phyloP scores from a whole-genome alignment of 2,888 invertebrate genomes.

The Dryobota labecula region DNA sequence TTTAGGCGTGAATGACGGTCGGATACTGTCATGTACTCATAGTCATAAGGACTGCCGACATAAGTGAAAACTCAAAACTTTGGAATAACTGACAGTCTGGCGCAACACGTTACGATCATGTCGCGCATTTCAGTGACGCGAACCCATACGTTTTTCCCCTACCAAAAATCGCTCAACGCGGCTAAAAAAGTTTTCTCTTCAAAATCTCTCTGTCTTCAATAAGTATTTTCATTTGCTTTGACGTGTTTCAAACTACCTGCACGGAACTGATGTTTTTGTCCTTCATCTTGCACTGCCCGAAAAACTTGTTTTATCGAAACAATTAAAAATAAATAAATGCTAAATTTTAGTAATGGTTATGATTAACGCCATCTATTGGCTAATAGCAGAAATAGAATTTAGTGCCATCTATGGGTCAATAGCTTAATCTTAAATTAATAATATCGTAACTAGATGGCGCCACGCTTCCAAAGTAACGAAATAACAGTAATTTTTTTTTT shows the following conservation, averaged over 20 bases:
- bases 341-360: accelerated
- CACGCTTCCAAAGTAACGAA: not conserved
- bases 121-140: no score
- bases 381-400: slow-evolving; percentile 1
- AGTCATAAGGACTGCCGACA: no score
- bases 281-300: not conserved
- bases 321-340: not conserved
- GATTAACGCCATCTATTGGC: slow-evolving; percentile 54
- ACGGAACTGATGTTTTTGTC: not conserved
- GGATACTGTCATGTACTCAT: no score
- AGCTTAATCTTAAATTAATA: slow-evolving; percentile 15
- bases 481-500: not conserved
- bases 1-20: no score
- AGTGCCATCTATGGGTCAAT: slow-evolving; percentile 65
- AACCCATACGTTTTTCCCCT: no score
- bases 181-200: no score
- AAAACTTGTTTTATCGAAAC: not conserved
- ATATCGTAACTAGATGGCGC: slow-evolving; percentile 31
- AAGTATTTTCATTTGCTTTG: not conserved
- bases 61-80: no score
- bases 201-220: no score
- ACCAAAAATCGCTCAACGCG: no score
- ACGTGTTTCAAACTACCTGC: not conserved
- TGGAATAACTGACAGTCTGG: no score
- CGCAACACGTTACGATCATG: no score